These are phyloP conservation scores for Orthonevra nobilis DNA, from an alignment of 2,888 invertebrate genomes.

Conservation along the genomic window DNA sequence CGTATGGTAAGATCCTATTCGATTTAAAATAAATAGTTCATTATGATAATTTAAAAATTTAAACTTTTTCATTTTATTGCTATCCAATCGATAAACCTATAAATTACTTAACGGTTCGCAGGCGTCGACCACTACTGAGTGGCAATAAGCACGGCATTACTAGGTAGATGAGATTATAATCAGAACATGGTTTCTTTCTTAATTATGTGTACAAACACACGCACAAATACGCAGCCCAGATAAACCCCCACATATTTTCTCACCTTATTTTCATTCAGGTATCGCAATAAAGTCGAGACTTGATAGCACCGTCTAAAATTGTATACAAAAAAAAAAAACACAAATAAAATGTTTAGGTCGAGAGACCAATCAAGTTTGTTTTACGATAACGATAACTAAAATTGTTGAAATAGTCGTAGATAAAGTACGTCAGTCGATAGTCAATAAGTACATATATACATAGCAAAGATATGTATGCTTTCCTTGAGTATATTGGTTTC, in stretches of 20 bases:
- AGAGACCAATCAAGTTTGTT: slow-evolving; percentile 54
- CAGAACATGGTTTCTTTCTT: slow-evolving; percentile 45
- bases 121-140: slow-evolving; percentile 41
- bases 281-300: slow-evolving; percentile 51
- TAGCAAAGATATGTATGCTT: too few relatives aligned
- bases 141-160: slow-evolving; percentile 28
- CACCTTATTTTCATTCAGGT: slow-evolving; percentile 51
- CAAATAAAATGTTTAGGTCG: slow-evolving; percentile 22
- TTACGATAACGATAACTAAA: slow-evolving; percentile 63
- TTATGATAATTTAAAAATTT: background rate
- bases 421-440: slow-evolving; percentile 54
- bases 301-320: slow-evolving; percentile 49
- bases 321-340: slow-evolving; percentile 37
- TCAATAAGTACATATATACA: too few relatives aligned
- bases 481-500: slow-evolving; percentile 49
- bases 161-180: too few relatives aligned
- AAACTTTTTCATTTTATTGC: slow-evolving; percentile 3
- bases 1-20: slow-evolving; percentile 88
- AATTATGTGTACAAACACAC: slow-evolving; percentile 27
- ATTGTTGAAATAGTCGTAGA: slow-evolving; percentile 61
- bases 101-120: background rate
- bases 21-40: too few relatives aligned
- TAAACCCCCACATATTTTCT: slow-evolving; percentile 21
- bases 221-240: slow-evolving; percentile 3
- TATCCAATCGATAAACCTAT: too few relatives aligned